Evolutionary conservation across 2,888 invertebrate species (phyloP), one percentile per base, ranked within the genome.

Genomic region (Metopia argyrocephala): DNA sequence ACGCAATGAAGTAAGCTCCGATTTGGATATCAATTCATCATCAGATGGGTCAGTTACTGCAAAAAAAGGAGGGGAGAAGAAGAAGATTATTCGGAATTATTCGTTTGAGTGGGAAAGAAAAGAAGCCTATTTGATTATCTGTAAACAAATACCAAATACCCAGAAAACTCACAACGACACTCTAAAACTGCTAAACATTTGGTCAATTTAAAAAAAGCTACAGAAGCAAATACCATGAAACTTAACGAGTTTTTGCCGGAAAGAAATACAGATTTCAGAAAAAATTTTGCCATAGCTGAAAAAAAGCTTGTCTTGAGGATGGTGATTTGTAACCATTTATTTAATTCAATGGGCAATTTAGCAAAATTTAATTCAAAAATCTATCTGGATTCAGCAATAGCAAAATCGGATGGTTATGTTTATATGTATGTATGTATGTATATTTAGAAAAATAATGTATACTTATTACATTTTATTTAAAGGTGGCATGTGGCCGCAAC

Each of bases 281-380:
- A 66, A n/a, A 3, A 61, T 61, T 52, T 46, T 31, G 62, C 61
- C 25, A 38, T 54, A 28, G 66, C 71, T 21, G 66, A 79, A 79
- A 75, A 66, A 12, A 75, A 70, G 46, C 28, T 71, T 45, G 57
- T 71, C 12, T 15, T 75, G 6, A 57, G 62, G 21, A 66, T 70
- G 65, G 52, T 66, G 28, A 52, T 21, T 28, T 50, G 38, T 4
- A 75, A 57, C 15, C 75, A 75, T 50, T 76, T 66, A 15, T 76
- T 79, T 28, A 79, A 75, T n/a, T 76, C 70, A 5, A 75, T 79
- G 79, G 31, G 62, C 46, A 56, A 48, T 18, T 28, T 66, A 15
- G 54, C 61, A 20, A 79, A 74, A 65, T 68, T 73, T 54, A 78
- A 74, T 66, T 23, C 73, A 38, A 73, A 48, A 5, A 76, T 69